phyloP scores from a whole-genome alignment of 2,113 vertebrate species.

The Daboia siamensis region DNA sequence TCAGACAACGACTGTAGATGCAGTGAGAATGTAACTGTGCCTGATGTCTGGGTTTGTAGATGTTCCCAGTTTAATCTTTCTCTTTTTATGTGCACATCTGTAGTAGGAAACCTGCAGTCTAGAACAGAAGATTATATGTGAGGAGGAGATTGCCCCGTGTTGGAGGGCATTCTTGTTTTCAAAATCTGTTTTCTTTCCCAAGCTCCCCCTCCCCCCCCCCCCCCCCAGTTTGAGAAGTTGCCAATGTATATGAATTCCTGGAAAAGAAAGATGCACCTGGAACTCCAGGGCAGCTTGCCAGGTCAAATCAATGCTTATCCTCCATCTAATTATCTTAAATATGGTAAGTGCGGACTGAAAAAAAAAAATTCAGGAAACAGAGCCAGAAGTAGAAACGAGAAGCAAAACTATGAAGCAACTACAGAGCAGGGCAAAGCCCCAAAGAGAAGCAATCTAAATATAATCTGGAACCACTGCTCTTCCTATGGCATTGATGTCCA shows the following conservation, averaged over 20 bases:
- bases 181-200: neutral
- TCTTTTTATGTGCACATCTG: neutral
- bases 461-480: neutral
- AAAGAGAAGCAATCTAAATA: neutral
- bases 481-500: neutral
- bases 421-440: neutral
- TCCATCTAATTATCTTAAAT: neutral
- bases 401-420: neutral
- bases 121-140: neutral
- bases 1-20: neutral
- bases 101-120: neutral
- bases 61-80: neutral
- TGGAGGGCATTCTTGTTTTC: neutral
- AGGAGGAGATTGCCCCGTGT: neutral
- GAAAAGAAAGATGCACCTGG: neutral
- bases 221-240: neutral
- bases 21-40: neutral
- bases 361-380: neutral
- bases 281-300: neutral
- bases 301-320: neutral
- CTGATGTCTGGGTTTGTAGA: neutral
- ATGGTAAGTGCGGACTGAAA: neutral
- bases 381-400: neutral
- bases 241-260: neutral
- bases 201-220: neutral